phyloP scores from a whole-genome alignment of 2,797 vertebrate genomes.

The Danio tinwini region DNA sequence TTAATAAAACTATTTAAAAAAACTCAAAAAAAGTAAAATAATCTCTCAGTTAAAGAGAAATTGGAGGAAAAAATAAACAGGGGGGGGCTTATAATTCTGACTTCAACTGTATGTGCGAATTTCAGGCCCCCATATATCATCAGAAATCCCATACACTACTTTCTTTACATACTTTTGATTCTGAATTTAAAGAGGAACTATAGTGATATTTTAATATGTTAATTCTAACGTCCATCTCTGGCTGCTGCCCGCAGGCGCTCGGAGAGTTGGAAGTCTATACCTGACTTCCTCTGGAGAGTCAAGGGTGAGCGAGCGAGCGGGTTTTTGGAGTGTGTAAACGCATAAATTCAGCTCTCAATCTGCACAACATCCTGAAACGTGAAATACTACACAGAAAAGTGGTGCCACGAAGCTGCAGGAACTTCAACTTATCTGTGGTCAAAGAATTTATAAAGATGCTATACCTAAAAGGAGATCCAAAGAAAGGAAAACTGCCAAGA shows the following conservation, averaged over 20 bases:
- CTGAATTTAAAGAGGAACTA: constrained; percentile 13
- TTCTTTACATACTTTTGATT: constrained; percentile 14
- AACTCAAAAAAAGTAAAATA: too few relatives aligned
- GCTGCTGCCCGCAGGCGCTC: constrained; percentile 55
- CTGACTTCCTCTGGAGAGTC: constrained; percentile 55
- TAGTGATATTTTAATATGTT: constrained; percentile 24
- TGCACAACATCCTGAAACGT: constrained; percentile 38
- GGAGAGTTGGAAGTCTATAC: constrained; percentile 55
- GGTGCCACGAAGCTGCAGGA: background rate
- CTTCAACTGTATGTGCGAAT: background rate
- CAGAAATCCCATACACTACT: constrained; percentile 1
- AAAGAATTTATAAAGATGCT: background rate
- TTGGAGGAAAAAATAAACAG: too few relatives aligned
- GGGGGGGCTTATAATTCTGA: too few relatives aligned
- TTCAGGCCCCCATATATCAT: constrained; percentile 6
- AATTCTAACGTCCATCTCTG: constrained; percentile 30
- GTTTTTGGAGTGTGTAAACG: constrained; percentile 59
- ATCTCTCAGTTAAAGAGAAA: too few relatives aligned
- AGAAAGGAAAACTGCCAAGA: background rate
- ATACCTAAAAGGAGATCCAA: background rate
- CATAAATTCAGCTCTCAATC: constrained; percentile 59
- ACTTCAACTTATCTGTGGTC: background rate
- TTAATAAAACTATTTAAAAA: too few relatives aligned
- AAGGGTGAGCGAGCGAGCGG: constrained; percentile 47
- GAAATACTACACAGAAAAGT: constrained; percentile 28